Conservation (phyloP, 1,140 invertebrate genomes). For the Anagrus nilaparvatae region DNA sequence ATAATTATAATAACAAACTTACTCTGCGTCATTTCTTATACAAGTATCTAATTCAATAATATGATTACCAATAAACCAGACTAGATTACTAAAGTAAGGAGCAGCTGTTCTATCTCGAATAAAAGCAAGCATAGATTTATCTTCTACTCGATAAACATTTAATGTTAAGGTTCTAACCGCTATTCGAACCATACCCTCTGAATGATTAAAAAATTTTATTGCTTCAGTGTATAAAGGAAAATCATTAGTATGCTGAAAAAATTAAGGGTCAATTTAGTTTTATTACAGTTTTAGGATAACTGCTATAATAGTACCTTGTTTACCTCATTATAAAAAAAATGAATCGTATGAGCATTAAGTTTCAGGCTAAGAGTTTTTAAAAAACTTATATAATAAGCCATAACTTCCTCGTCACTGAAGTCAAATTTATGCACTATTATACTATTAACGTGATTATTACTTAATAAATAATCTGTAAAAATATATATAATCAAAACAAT, state of each 20-base stretch:
- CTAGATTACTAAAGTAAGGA: constrained; percentile 96
- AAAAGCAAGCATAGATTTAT: constrained; percentile 91
- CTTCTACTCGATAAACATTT: constrained; percentile 93
- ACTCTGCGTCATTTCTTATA: constrained; percentile 91
- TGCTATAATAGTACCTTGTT: constrained; percentile 43
- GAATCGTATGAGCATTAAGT: constrained; percentile 96
- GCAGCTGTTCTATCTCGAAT: constrained; percentile 92
- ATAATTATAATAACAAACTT: constrained; percentile 36
- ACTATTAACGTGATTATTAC: constrained; percentile 99
- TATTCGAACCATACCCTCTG: constrained; percentile 97
- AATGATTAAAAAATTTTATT: constrained; percentile 98
- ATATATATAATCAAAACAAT: constrained; percentile 9
- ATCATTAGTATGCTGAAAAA: constrained; percentile 90
- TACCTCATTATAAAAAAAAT: constrained; percentile 99
- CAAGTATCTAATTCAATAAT: constrained; percentile 92
- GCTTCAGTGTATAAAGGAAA: constrained; percentile 98
- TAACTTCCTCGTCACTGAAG: constrained; percentile 99
- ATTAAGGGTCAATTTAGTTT: constrained; percentile 6
- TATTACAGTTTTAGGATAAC: background rate
- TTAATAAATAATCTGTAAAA: constrained; percentile 92
- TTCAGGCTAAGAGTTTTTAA: constrained; percentile 96
- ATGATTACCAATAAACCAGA: constrained; percentile 99
- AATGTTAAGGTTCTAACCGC: constrained; percentile 94
- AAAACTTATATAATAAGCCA: constrained; percentile 99
- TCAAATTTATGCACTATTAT: constrained; percentile 99